Evolutionary conservation across 2,888 invertebrate genomes (phyloP), one percentile per base, ranked within the genome.

Genomic region (Athalia rosae): DNA sequence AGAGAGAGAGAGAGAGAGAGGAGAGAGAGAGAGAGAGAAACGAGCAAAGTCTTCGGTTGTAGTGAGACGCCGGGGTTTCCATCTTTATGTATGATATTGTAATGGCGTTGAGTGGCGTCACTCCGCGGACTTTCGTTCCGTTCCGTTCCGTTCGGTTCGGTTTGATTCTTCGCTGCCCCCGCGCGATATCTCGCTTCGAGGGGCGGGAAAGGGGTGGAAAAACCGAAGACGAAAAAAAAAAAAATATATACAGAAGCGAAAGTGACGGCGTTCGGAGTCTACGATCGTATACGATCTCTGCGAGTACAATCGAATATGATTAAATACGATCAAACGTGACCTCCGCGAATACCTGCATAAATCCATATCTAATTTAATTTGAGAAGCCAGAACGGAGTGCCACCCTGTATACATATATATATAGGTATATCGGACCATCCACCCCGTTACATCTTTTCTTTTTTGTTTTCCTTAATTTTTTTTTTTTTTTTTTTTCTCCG

Each of bases 71-170:
- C 53, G 67, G 67, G 71, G 71, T 71, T 71, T 58, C 71, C 41
- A 71, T 71, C 71, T 71, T 71, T 71, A 71, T 71, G 71, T 71
- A 71, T 71, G 71, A 71, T 71, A 71, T 71, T 71, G 71, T 71
- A 71, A 56, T 71, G 71, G 71, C 71, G 71, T 71, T 71, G 71
- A 71, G 71, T 71, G 71, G 71, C 71, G 71, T 71, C 71, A 71
- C 71, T 71, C 71, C 58, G 45, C 45, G 50, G 58, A 71, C 71
- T 58, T 71, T 71, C 71, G 71, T 71, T 71, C 58, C 67, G 50
- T 67, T 67, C 67, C 53, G 50, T 67, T 6, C n/a, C 13, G 56
- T 69, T 13, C 47, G 66, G 13, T 64, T 7, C 64, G 47, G 13
- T 15, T 15, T 47, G 13, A 11, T 28, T 28, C 8, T n/a, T 45